These are phyloP conservation scores for Poeciliopsis presidionis DNA, from an alignment of 2,797 vertebrate genomes.

Conservation along the genomic window DNA sequence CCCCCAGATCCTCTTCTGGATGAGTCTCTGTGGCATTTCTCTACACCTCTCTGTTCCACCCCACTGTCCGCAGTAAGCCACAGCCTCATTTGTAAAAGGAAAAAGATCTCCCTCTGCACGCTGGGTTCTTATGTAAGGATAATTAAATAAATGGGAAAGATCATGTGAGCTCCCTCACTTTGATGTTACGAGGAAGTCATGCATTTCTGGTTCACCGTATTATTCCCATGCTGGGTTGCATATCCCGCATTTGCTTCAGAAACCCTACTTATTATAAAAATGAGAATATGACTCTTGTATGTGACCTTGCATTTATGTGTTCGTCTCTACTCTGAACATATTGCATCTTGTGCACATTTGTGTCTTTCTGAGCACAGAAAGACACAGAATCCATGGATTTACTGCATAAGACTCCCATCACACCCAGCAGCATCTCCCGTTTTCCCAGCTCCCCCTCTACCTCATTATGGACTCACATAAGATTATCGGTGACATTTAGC, in stretches of 20 bases:
- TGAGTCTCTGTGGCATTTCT: conserved; percentile 30
- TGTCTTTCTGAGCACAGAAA: conserved; percentile 47
- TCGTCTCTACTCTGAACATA: conserved; percentile 32
- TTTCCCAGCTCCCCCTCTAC: conserved; percentile 60
- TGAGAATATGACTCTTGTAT: conserved; percentile 44
- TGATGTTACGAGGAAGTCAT: conserved; percentile 39
- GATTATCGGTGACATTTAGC: conserved; percentile 70
- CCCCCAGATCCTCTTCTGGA: conserved; percentile 22
- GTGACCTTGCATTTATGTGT: conserved; percentile 24
- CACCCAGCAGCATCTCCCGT: conserved; percentile 61
- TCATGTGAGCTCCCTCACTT: conserved; percentile 57
- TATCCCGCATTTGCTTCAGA: conserved; percentile 18
- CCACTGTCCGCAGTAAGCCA: conserved; percentile 37
- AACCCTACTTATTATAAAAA: conserved; percentile 11
- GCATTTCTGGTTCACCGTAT: conserved; percentile 26
- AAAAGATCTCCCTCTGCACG: conserved; percentile 36
- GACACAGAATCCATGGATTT: conserved; percentile 77
- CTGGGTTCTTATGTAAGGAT: conserved; percentile 17
- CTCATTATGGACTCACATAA: conserved; percentile 61
- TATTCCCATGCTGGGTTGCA: conserved; percentile 9
- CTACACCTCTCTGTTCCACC: conserved; percentile 39
- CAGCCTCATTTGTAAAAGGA: conserved; percentile 55
- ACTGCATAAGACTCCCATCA: conserved; percentile 66
- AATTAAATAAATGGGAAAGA: conserved; percentile 31
- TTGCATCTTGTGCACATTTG: conserved; percentile 11